Evolutionary conservation across 2,113 vertebrate genomes (phyloP).

Genomic region (Neodontobutis hainanensis): DNA sequence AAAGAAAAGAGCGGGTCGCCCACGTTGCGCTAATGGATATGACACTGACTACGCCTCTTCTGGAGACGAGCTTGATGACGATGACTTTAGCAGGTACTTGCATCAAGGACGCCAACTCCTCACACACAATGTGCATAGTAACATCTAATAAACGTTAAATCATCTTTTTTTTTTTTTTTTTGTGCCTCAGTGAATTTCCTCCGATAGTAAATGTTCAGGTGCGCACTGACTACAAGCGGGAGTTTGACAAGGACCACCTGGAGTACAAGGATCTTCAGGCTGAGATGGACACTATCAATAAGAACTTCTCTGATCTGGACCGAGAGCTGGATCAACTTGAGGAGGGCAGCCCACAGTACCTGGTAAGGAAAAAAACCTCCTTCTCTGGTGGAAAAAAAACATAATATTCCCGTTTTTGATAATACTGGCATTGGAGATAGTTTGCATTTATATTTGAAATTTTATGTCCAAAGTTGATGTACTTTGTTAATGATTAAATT

Average conservation of each 20-base stretch:
- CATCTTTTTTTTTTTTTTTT: not conserved
- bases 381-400: too few species aligned
- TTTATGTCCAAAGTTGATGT: too few species aligned
- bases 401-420: too few species aligned
- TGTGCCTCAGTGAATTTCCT: conserved; percentile 75
- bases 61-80: conserved; percentile 87
- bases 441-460: too few species aligned
- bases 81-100: conserved; percentile 83
- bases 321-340: conserved; percentile 79
- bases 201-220: conserved; percentile 74
- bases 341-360: conserved; percentile 82
- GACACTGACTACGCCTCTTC: conserved; percentile 87
- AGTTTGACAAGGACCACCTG: conserved; percentile 82
- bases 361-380: conserved; percentile 66
- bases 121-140: not conserved
- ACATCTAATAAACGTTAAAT: not conserved
- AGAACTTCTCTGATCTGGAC: conserved; percentile 77
- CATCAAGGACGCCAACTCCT: not conserved
- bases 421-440: too few species aligned
- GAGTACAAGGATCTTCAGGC: conserved; percentile 84
- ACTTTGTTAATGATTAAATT: too few species aligned
- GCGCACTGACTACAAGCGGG: conserved; percentile 78
- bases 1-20: conserved; percentile 69
- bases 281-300: conserved; percentile 82
- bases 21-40: conserved; percentile 65